A percentile compares a stretch with the other conserved stretches of the same genome.
Evolutionary conservation across 2,888 invertebrate genomes (phyloP).

Genomic region (Muschampia plurimacula): DNA sequence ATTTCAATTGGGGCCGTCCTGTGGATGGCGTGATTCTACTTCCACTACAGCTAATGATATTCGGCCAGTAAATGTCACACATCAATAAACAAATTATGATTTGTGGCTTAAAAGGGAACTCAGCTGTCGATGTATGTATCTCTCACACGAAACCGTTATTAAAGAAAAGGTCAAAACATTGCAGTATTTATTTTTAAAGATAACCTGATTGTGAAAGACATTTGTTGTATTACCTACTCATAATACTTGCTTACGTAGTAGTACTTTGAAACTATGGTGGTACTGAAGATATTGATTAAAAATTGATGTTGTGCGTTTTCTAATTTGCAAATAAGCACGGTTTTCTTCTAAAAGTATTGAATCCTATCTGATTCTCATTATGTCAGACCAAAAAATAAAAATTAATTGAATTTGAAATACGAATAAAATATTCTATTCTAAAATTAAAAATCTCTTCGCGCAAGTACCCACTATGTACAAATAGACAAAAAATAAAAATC

Average conservation of each 20-base stretch:
- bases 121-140: neutral
- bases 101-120: constrained; percentile 3
- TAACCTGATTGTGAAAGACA: neutral
- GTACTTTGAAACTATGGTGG: no score
- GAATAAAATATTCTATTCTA: neutral
- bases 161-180: constrained; percentile 22
- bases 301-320: neutral
- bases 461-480: neutral
- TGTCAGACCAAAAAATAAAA: neutral
- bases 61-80: constrained; percentile 50
- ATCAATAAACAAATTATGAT: constrained; percentile 52
- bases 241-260: no score
- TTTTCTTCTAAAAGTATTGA: neutral
- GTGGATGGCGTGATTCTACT: constrained; percentile 32
- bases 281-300: no score
- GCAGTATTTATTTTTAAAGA: neutral
- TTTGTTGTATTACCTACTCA: neutral
- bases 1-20: constrained; percentile 21
- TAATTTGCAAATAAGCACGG: neutral
- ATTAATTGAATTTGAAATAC: neutral
- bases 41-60: constrained; percentile 26
- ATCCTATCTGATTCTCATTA: neutral
- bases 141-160: constrained; percentile 33
- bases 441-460: neutral
- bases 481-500: neutral